Conservation (phyloP, 1,140 invertebrate genomes). For the Eumaeus atala region DNA sequence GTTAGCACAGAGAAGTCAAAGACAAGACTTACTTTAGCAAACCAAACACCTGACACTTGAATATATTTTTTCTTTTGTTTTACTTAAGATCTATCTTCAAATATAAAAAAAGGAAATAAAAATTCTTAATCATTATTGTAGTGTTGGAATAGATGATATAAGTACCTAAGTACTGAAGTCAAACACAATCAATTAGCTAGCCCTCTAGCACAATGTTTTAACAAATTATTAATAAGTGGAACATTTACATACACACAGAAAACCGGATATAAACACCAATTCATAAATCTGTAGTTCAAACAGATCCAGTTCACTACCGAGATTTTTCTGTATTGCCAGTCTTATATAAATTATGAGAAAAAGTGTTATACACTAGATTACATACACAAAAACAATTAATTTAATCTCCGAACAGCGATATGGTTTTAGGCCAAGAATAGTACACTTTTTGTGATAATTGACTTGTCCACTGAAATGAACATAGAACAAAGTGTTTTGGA, state of each 20-base stretch:
- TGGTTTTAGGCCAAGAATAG: background rate
- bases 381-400: background rate
- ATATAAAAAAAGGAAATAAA: no score
- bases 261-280: conserved; percentile 9
- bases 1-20: no score
- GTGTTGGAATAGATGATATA: conserved; percentile 15
- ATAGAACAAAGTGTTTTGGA: no score
- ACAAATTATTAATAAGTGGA: conserved; percentile 2
- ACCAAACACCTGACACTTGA: no score
- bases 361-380: conserved; percentile 18
- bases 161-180: conserved; percentile 13
- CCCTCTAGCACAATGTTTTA: conserved; percentile 11
- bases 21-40: no score
- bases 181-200: background rate
- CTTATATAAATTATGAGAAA: conserved; percentile 1
- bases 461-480: no score
- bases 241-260: conserved; percentile 9
- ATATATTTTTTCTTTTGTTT: no score
- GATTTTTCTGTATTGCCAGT: conserved; percentile 10
- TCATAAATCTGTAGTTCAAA: conserved; percentile 9
- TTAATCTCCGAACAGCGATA: background rate
- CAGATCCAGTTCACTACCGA: conserved; percentile 12
- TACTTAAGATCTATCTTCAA: no score
- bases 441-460: no score
- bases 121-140: conserved; percentile 4